Evolutionary conservation across 2,888 invertebrate genomes (phyloP).

Genomic region (Vannuccia rotundouncinata): DNA sequence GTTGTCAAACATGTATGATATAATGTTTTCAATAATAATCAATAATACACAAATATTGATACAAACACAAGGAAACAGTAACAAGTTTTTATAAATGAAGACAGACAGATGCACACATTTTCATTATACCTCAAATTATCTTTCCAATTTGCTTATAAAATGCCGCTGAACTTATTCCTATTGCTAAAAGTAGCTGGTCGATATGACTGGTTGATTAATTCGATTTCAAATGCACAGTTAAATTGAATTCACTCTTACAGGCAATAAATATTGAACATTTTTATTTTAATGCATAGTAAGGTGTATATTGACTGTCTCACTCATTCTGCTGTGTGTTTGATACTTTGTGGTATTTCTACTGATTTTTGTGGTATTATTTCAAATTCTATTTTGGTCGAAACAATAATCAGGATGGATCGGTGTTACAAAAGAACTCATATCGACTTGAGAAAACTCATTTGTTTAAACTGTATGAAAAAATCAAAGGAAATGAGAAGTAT

Average conservation of each 20-base stretch:
- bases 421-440: neutral
- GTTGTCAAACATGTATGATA: too few species aligned
- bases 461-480: neutral
- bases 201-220: neutral
- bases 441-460: neutral
- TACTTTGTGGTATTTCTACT: too few species aligned
- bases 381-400: too few species aligned
- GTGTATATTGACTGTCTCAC: too few species aligned
- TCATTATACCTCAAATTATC: constrained; percentile 26
- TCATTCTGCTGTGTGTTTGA: too few species aligned
- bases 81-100: neutral
- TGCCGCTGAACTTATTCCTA: neutral
- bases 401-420: neutral
- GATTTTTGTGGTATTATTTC: too few species aligned
- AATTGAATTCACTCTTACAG: neutral
- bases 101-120: constrained; percentile 26
- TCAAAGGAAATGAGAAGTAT: neutral
- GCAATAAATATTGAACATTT: neutral
- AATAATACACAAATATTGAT: neutral
- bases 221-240: neutral
- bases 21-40: too few species aligned
- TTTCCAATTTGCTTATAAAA: constrained; percentile 19
- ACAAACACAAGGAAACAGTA: constrained; percentile 46
- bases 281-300: too few species aligned
- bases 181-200: constrained; percentile 19